Conservation (phyloP, 2,113 vertebrate genomes). For the Saguinus imperator region DNA sequence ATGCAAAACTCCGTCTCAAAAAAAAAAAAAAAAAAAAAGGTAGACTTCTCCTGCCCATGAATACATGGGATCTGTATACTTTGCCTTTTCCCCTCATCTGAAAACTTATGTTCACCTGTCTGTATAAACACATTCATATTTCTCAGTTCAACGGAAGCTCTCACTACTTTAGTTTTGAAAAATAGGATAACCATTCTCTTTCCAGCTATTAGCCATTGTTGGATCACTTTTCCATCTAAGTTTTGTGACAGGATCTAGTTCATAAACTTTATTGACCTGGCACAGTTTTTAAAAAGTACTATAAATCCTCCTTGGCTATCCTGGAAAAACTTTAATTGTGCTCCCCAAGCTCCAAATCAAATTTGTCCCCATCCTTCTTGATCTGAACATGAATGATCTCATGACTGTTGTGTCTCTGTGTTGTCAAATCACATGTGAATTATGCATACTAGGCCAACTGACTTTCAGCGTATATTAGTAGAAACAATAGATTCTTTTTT, state of each 20-base stretch:
- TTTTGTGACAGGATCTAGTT: background rate
- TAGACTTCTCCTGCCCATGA: background rate
- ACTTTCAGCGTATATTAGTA: background rate
- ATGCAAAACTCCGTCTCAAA: too few species aligned
- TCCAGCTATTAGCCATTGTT: background rate
- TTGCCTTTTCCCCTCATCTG: background rate
- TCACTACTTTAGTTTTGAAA: background rate
- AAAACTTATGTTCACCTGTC: background rate
- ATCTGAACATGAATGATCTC: background rate
- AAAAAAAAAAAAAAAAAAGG: background rate
- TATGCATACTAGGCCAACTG: background rate
- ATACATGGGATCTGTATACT: background rate
- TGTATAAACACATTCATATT: background rate
- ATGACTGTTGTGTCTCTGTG: background rate
- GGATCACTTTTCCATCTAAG: background rate
- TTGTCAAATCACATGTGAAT: background rate
- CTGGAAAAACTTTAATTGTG: background rate
- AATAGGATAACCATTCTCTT: background rate
- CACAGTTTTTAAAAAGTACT: constrained; percentile 16
- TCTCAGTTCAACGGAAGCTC: background rate
- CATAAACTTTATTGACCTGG: background rate
- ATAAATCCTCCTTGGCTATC: background rate
- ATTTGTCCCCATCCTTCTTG: background rate
- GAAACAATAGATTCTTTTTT: background rate
- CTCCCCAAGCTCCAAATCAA: background rate